A percentile compares a stretch with the other conserved stretches of the same genome.
Conservation (phyloP, 2,797 vertebrate genomes). For the Diplodus sargus region DNA sequence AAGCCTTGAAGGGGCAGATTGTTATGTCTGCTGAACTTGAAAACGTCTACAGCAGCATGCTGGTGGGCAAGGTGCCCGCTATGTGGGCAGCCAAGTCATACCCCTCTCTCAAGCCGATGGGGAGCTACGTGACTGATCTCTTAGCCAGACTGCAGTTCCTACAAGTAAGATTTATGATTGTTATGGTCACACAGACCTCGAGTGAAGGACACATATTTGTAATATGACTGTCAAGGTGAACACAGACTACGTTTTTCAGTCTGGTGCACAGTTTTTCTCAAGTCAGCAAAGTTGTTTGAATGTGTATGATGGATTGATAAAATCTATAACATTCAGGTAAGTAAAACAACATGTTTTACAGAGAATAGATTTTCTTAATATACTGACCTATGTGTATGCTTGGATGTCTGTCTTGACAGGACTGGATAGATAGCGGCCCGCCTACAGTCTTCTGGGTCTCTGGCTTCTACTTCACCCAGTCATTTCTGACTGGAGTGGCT, state of each 20-base stretch:
- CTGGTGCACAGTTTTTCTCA: background rate
- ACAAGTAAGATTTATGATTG: conserved; percentile 83
- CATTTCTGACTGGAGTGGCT: conserved; percentile 93
- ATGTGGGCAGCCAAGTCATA: conserved; percentile 94
- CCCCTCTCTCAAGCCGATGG: conserved; percentile 93
- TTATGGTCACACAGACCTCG: conserved; percentile 18
- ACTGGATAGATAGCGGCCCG: conserved; percentile 89
- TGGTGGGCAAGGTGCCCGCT: conserved; percentile 90
- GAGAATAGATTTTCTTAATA: background rate
- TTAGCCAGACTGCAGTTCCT: conserved; percentile 89
- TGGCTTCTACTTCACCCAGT: conserved; percentile 97
- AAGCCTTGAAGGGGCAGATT: conserved; percentile 93
- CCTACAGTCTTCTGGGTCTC: conserved; percentile 94
- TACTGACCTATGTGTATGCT: background rate
- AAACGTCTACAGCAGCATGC: conserved; percentile 89
- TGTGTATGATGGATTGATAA: background rate
- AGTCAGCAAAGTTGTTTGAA: background rate
- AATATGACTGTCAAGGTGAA: conserved; percentile 9
- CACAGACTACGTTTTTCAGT: background rate
- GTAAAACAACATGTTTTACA: background rate
- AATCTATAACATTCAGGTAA: background rate
- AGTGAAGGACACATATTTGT: background rate
- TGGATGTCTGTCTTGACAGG: conserved; percentile 79
- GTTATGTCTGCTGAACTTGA: conserved; percentile 96
- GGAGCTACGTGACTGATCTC: conserved; percentile 91